Base-by-base conservation (phyloP, 2,113 vertebrate species). In the Thalassarche chlororhynchos region DNA sequence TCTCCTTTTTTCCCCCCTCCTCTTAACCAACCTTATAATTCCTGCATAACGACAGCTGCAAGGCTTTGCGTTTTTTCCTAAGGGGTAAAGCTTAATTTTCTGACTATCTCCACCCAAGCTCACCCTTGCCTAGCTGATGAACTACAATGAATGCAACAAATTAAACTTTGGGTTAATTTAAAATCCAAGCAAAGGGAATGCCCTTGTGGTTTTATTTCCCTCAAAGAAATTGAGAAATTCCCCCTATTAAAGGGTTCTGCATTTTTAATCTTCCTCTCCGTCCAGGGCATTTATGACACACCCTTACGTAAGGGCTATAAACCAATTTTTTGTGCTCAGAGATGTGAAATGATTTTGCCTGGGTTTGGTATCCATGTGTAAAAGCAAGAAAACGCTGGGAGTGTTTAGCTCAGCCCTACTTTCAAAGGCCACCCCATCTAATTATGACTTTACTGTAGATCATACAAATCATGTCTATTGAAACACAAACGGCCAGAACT, bases 1-100 rank as follows among this genome's bases (percentile, higher is more conserved):
- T 9, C 18, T 87, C 20, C 4, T 36, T 26, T 14, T 5, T 3
- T 2, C 23, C 6, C 4, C 3, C 6, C 2, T 6, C 24, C 4
- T 16, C 14, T 47, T 51, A 54, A 49, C 29, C 47, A 79, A 44
- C 49, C 15, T 76, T 9, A 1, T 24, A 74, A 81, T 58, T 90
- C 60, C 72, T n/a, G 9, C 0, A 0, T n/a, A 85, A 83, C 2
- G 0, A 47, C 47, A 84, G 84, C 40, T 52, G 23, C 23, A 83
- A 72, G 34, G 18, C 38, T 76, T 47, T 69, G n/a, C 1, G 1
- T 1, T 7, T n/a, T 88, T 90, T 87, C 21, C 58, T 61, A 18
- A 54, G 31, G 32, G 61, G 65, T 28, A 90, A 57, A 90, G 47
- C 29, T 89, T 69, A 58, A 83, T 70, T 91, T 96, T 75, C 69